Evolutionary conservation across 2,888 invertebrate species (phyloP), one percentile per base, ranked within the genome.

Genomic region (Drosophila eohydei): DNA sequence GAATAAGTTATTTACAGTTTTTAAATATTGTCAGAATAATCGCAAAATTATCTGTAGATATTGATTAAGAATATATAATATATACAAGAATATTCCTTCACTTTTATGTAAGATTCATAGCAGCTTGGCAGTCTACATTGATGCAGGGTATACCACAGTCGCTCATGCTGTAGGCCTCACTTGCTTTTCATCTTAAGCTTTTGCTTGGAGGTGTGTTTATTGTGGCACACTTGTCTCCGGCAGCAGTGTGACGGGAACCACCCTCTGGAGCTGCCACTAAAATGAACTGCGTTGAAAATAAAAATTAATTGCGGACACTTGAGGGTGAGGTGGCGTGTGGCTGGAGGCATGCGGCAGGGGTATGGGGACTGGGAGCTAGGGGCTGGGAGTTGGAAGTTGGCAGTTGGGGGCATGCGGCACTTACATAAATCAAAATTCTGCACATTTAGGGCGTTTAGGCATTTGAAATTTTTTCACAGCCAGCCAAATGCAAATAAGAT

Each of bases 391-490:
- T 43, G 3, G 30, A 21, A 26, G 16, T 7, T 41, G 28, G 48
- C 2, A 3, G 41, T 7, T 16, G 50, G 48, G 11, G 54, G 38
- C 16, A 46, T 58, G 52, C 30, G 55, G 43, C 43, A 63, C 77
- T 62, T 64, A 68, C 64, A 78, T 78, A 78, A 78, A 78, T 78
- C 81, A 78, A 80, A 81, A 81, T 79, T 78, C 78, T 78, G 78
- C 70, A 67, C 81, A 81, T 73, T 81, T 73, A 14, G 78, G 66
- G 59, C 73, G 77, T 78, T 77, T 78, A 60, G 72, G 73, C 72
- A 66, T 77, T 75, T 71, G 61, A 44, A 12, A 44, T 55, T 43
- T 66, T 26, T 36, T 40, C 36, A 34, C 51, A 74, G 54, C 59
- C 51, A 50, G 34, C 34, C 34, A 80, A 77, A 78, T 78, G 81